These are phyloP conservation scores for Premnoplex brunnescens DNA, from an alignment of 2,797 vertebrate genomes.

Conservation along the genomic window DNA sequence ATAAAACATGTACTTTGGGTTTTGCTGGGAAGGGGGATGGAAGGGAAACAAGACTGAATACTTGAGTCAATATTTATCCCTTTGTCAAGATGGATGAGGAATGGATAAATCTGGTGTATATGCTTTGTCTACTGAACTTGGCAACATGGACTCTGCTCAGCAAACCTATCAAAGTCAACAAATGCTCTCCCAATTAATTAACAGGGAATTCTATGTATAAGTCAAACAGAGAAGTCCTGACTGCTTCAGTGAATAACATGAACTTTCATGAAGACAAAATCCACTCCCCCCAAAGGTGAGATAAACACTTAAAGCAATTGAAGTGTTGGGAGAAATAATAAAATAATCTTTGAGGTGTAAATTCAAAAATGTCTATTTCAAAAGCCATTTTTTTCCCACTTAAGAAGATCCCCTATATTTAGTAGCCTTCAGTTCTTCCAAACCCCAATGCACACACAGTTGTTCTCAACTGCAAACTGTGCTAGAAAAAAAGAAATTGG, in stretches of 20 bases:
- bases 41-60: background rate
- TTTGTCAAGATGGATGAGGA: constrained; percentile 46
- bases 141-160: constrained; percentile 9
- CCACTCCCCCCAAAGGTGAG: background rate
- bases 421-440: background rate
- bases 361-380: background rate
- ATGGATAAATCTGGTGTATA: constrained; percentile 31
- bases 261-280: background rate
- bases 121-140: constrained; percentile 19
- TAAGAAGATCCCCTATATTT: background rate
- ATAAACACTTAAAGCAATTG: background rate
- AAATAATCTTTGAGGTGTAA: background rate
- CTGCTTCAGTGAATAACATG: background rate
- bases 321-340: background rate
- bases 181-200: constrained; percentile 10
- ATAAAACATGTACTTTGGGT: background rate
- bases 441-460: background rate
- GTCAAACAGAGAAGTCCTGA: background rate
- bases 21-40: background rate
- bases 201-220: background rate
- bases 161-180: constrained; percentile 29
- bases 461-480: background rate
- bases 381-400: background rate
- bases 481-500: background rate
- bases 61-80: constrained; percentile 55